Conservation (phyloP, 2,113 vertebrate species). For the Zapornia atra region DNA sequence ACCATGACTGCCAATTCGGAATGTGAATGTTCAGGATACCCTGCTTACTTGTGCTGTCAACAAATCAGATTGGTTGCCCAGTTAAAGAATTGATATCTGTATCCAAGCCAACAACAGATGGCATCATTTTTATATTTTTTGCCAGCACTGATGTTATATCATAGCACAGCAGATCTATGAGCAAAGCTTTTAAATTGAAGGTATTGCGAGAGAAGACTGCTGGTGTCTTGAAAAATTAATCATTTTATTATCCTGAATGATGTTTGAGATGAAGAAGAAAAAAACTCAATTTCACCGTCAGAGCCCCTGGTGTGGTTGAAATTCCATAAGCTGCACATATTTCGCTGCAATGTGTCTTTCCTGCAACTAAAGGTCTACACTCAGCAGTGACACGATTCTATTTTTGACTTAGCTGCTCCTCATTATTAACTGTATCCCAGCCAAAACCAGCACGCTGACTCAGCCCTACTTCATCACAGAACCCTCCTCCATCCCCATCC, state of each 20-base stretch:
- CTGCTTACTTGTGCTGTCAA: background rate
- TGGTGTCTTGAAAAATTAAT: conserved; percentile 11
- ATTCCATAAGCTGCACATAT: background rate
- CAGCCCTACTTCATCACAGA: background rate
- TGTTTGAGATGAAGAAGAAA: background rate
- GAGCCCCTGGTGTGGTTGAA: background rate
- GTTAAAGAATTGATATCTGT: background rate
- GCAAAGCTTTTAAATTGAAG: background rate
- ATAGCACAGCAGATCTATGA: background rate
- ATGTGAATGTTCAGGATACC: background rate
- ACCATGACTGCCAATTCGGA: background rate
- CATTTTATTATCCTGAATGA: background rate
- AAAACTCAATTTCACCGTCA: background rate
- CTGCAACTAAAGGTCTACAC: background rate
- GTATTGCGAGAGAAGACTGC: background rate
- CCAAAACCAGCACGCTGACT: background rate
- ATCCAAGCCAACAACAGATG: background rate
- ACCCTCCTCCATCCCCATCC: background rate
- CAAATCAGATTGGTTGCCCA: background rate
- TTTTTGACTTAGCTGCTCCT: background rate
- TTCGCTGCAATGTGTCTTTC: background rate
- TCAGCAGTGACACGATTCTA: background rate
- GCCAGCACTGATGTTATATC: background rate
- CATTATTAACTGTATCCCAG: background rate
- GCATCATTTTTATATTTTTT: background rate